Evolutionary conservation across 2,113 vertebrate species (phyloP).

Genomic region (Oreochromis aureus): DNA sequence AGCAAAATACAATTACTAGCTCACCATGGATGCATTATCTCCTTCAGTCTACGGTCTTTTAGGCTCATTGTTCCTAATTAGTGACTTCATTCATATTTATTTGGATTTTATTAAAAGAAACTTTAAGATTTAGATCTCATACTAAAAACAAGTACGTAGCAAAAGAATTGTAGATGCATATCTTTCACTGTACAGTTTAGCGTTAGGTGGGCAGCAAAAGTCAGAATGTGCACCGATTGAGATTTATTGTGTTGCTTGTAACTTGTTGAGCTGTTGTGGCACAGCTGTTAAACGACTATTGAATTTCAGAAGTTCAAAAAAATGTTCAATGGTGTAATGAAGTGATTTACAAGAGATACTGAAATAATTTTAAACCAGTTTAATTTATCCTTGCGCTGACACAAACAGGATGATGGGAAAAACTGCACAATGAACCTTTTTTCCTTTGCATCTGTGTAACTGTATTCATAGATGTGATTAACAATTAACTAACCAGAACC

Average conservation of each 20-base stretch:
- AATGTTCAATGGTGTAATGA: neutral
- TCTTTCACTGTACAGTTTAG: neutral
- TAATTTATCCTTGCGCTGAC: neutral
- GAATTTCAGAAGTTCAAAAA: neutral
- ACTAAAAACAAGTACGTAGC: rapidly evolving
- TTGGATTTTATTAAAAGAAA: neutral
- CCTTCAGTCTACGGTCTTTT: neutral
- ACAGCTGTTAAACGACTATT: rapidly evolving
- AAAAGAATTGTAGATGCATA: rapidly evolving
- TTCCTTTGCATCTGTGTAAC: neutral
- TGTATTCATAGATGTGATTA: neutral
- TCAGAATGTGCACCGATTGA: neutral
- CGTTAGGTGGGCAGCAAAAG: neutral
- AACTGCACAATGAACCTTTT: neutral
- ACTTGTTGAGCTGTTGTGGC: neutral
- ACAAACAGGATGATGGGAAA: neutral
- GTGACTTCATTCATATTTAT: neutral
- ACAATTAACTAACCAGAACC: neutral
- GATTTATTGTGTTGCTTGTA: neutral
- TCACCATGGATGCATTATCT: neutral
- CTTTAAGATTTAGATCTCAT: rapidly evolving
- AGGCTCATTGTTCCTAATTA: neutral
- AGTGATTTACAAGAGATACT: neutral
- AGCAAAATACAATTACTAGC: neutral
- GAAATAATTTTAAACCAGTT: neutral